phyloP scores from a whole-genome alignment of 2,888 invertebrate species.

The Leistus spinibarbis region DNA sequence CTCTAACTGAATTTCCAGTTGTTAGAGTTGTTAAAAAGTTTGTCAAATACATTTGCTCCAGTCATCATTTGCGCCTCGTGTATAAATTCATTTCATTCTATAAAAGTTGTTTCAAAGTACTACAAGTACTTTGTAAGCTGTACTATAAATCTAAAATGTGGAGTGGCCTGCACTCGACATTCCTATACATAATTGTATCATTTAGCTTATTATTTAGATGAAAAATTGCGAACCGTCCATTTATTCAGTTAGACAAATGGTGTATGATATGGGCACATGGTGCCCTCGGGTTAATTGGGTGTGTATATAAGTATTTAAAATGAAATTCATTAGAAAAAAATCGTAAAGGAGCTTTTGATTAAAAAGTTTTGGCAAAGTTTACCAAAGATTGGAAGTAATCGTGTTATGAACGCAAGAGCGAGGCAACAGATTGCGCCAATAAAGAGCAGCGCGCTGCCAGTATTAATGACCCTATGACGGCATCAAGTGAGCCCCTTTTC shows the following conservation, averaged over 20 bases:
- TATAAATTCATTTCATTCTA: background rate
- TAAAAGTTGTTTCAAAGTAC: background rate
- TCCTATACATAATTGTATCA: too few species aligned
- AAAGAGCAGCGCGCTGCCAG: background rate
- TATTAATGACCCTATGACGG: constrained; percentile 29
- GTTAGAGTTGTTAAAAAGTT: constrained; percentile 40
- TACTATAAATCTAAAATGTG: too few species aligned
- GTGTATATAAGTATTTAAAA: background rate
- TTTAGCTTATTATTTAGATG: too few species aligned
- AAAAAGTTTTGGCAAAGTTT: background rate
- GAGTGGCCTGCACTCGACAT: too few species aligned
- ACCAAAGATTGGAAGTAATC: background rate
- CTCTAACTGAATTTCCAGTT: constrained; percentile 37
- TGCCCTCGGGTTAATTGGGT: background rate
- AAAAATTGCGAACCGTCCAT: too few species aligned
- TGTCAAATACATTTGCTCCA: constrained; percentile 38
- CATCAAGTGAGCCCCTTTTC: constrained; percentile 31
- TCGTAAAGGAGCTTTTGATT: background rate
- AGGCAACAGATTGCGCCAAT: constrained; percentile 22
- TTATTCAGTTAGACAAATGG: too few species aligned
- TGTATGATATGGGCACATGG: too few species aligned
- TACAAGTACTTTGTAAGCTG: background rate
- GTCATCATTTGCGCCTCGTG: background rate
- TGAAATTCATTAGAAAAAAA: background rate
- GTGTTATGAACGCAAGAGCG: background rate